Evolutionary conservation across 1,140 invertebrate species (phyloP).

Genomic region (Euglossa dilemma): DNA sequence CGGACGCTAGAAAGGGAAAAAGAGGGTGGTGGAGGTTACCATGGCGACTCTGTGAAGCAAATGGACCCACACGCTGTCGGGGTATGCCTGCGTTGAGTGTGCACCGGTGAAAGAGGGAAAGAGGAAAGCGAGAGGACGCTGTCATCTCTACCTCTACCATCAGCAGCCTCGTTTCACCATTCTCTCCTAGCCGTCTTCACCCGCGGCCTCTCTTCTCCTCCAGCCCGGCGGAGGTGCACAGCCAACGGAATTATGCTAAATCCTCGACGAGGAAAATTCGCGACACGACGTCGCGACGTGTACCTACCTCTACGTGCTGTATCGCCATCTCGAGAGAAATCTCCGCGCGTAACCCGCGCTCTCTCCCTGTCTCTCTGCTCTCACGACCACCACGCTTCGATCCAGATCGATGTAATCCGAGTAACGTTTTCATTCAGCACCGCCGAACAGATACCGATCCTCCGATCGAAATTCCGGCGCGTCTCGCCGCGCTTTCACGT

Average conservation of each 20-base stretch:
- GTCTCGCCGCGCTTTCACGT: neutral
- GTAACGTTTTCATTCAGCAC: neutral
- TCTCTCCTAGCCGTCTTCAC: conserved; percentile 31
- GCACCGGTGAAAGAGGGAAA: conserved; percentile 64
- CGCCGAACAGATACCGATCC: neutral
- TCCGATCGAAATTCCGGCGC: neutral
- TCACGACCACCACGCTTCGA: conserved; percentile 46
- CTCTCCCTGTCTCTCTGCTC: neutral
- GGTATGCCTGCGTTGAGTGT: conserved; percentile 69
- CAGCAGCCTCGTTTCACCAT: conserved; percentile 40
- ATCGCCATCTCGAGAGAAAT: conserved; percentile 62
- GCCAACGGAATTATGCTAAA: conserved; percentile 73
- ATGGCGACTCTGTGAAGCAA: conserved; percentile 77
- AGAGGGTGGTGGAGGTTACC: conserved; percentile 76
- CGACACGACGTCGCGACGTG: conserved; percentile 65
- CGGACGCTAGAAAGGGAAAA: conserved; percentile 67
- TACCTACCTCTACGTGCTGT: conserved; percentile 61
- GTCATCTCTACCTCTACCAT: conserved; percentile 54
- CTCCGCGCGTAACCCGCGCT: conserved; percentile 32
- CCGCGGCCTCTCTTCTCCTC: neutral
- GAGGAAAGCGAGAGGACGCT: conserved; percentile 48
- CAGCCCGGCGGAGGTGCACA: conserved; percentile 48
- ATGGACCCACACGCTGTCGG: conserved; percentile 76
- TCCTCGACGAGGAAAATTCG: conserved; percentile 72
- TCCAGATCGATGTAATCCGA: conserved; percentile 45